phyloP scores from a whole-genome alignment of 2,888 invertebrate genomes.

The Tridacna crocea region DNA sequence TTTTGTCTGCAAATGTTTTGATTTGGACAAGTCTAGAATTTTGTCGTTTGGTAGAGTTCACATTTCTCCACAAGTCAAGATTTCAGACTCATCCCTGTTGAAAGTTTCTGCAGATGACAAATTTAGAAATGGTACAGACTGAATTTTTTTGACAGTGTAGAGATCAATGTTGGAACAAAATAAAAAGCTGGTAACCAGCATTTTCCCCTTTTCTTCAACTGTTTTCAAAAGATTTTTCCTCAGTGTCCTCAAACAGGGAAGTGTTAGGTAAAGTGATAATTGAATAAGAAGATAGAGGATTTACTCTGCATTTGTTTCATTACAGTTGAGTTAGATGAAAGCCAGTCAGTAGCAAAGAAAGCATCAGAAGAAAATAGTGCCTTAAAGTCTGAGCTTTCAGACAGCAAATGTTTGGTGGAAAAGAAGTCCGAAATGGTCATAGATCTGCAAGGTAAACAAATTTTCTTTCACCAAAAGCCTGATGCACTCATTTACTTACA shows the following conservation, averaged over 20 bases:
- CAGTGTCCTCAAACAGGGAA: background rate
- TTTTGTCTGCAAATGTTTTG: no score
- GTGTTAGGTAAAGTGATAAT: background rate
- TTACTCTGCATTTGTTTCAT: conserved; percentile 5
- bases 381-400: conserved; percentile 77
- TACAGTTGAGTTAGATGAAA: conserved; percentile 79
- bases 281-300: background rate
- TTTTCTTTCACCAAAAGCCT: no score
- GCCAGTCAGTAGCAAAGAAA: conserved; percentile 75
- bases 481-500: no score
- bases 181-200: background rate
- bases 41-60: no score
- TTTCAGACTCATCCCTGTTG: no score
- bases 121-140: no score
- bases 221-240: background rate
- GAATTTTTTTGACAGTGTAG: background rate
- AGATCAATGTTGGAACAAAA: conserved; percentile 2
- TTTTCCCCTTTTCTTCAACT: background rate
- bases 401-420: conserved; percentile 73
- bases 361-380: conserved; percentile 75
- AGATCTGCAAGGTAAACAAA: conserved; percentile 76
- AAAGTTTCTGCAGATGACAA: no score
- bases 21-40: no score
- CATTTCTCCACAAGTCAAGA: no score
- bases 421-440: conserved; percentile 77